Evolutionary conservation across 2,888 invertebrate species (phyloP).

Genomic region (Brachynemurus nebulosus): DNA sequence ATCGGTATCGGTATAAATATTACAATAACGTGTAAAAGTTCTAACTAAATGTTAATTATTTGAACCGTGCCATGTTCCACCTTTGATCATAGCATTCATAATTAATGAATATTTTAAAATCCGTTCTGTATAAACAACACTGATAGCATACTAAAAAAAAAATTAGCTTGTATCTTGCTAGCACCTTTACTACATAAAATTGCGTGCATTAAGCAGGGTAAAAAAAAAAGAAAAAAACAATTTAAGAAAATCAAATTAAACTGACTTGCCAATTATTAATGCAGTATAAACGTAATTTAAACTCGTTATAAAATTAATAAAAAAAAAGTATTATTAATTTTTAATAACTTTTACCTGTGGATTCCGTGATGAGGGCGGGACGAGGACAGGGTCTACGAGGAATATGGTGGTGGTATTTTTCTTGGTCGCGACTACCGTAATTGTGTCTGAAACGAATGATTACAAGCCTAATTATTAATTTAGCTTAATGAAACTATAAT

Average conservation of each 20-base stretch:
- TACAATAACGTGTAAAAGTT: too few species aligned
- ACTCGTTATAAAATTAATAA: neutral
- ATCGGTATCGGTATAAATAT: too few species aligned
- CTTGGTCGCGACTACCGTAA: neutral
- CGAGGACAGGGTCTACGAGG: constrained; percentile 5
- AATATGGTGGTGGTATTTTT: neutral
- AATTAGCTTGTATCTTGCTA: neutral
- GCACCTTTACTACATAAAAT: neutral
- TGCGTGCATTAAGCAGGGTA: neutral
- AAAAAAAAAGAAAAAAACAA: neutral
- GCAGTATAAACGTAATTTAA: too few species aligned
- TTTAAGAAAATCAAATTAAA: neutral
- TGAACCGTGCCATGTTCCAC: too few species aligned
- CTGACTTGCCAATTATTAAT: too few species aligned
- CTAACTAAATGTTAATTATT: too few species aligned
- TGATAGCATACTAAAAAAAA: too few species aligned
- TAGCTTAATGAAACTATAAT: too few species aligned
- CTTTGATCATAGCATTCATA: too few species aligned
- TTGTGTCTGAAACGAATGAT: neutral
- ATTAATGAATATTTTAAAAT: too few species aligned
- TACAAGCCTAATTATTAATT: too few species aligned
- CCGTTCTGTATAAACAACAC: too few species aligned
- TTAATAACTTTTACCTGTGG: neutral
- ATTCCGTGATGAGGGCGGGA: constrained; percentile 7
- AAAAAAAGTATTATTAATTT: neutral